Conservation (phyloP, 2,113 vertebrate genomes). For the Passer domesticus region DNA sequence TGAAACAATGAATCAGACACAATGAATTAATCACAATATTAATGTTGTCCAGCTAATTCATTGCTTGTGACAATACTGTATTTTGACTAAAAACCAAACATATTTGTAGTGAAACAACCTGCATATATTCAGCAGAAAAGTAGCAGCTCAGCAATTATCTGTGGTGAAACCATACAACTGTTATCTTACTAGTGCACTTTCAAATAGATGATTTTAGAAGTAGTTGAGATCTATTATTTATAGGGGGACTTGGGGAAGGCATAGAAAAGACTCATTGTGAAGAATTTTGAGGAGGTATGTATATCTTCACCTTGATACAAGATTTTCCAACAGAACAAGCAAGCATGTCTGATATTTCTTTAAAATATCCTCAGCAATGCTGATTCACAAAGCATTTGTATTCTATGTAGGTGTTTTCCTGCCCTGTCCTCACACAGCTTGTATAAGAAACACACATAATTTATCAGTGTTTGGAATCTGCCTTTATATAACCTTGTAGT, state of each 20-base stretch:
- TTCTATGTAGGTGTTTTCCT: background rate
- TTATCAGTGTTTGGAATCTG: constrained; percentile 39
- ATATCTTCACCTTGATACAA: background rate
- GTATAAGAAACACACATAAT: constrained; percentile 21
- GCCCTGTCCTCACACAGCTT: background rate
- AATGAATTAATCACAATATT: background rate
- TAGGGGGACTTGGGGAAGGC: background rate
- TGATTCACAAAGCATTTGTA: constrained; percentile 15
- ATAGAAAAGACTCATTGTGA: background rate
- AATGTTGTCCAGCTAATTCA: background rate
- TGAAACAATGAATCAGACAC: background rate
- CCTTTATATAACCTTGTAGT: constrained; percentile 24
- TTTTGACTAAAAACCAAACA: background rate
- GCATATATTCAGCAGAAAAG: background rate
- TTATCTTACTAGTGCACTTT: background rate
- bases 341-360: background rate
- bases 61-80: background rate
- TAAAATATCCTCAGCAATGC: background rate
- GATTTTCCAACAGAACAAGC: background rate
- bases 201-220: background rate
- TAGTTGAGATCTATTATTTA: background rate
- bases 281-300: background rate
- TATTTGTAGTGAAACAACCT: background rate
- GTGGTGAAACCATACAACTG: background rate
- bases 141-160: background rate